Percentiles rank a stretch among this genome's conserved stretches.
phyloP scores from a whole-genome alignment of 2,888 invertebrate species.

The Tribolium freemani region DNA sequence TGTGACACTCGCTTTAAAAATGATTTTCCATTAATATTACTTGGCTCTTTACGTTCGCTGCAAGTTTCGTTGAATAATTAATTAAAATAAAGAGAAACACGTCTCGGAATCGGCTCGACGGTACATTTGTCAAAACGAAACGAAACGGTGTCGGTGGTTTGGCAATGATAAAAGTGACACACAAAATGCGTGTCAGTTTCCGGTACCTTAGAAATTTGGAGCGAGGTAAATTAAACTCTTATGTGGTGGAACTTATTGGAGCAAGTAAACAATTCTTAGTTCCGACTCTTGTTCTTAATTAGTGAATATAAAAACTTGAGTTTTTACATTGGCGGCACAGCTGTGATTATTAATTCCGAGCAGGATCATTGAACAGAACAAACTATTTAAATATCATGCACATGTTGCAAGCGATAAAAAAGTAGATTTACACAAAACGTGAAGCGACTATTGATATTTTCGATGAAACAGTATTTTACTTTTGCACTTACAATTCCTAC shows the following conservation, averaged over 20 bases:
- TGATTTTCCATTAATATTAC: constrained; percentile 18
- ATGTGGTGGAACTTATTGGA: neutral
- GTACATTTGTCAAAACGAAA: constrained; percentile 13
- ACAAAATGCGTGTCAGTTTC: neutral
- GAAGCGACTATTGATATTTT: neutral
- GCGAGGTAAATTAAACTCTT: neutral
- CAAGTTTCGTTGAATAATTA: constrained; percentile 17
- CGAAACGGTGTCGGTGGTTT: constrained; percentile 12
- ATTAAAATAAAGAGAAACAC: constrained; percentile 32
- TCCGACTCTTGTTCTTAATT: no score
- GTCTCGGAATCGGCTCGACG: neutral
- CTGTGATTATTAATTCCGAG: neutral
- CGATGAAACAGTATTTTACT: neutral
- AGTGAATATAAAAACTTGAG: no score
- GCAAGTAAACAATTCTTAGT: neutral
- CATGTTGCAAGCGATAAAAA: neutral
- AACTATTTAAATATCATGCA: neutral
- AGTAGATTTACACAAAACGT: neutral
- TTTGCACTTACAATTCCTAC: neutral
- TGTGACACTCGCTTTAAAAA: constrained; percentile 23
- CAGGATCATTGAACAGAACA: neutral
- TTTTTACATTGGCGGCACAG: neutral
- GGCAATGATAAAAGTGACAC: constrained; percentile 18
- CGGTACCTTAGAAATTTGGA: neutral
- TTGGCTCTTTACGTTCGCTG: constrained; percentile 2